A percentile compares a stretch with the other conserved stretches of the same genome.
These are phyloP conservation scores for Neocrepidodera transversa DNA, from an alignment of 2,888 invertebrate genomes.

Conservation along the genomic window DNA sequence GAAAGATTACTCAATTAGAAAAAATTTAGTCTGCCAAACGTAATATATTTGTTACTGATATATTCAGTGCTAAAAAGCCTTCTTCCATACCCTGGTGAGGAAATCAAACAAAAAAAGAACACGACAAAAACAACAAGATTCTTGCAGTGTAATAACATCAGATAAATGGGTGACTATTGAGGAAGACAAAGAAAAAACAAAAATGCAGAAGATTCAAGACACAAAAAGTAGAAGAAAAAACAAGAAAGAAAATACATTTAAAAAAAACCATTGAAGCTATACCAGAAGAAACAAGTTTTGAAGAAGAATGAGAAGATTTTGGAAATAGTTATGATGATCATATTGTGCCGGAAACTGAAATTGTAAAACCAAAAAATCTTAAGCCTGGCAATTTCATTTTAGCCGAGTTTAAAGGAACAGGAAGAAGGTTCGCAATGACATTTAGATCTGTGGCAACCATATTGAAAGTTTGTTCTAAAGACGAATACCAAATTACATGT, in stretches of 20 bases:
- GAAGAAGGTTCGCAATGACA: neutral
- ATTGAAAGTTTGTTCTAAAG: neutral
- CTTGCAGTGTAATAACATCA: too few species aligned
- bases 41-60: too few species aligned
- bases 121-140: too few species aligned
- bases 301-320: neutral
- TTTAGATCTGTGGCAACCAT: neutral
- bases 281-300: neutral
- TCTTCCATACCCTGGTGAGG: too few species aligned
- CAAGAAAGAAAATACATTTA: neutral
- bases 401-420: neutral
- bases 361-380: neutral
- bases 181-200: too few species aligned
- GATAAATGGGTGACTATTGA: too few species aligned
- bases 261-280: neutral
- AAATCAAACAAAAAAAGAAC: too few species aligned
- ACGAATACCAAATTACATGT: neutral
- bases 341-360: neutral
- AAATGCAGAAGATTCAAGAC: neutral
- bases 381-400: neutral
- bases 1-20: too few species aligned
- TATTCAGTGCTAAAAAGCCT: neutral
- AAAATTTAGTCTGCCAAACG: too few species aligned
- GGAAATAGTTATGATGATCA: too few species aligned
- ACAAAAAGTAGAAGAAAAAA: constrained; percentile 13